Base-by-base conservation (phyloP, 2,797 vertebrate species). In the Enteromius viviparus region DNA sequence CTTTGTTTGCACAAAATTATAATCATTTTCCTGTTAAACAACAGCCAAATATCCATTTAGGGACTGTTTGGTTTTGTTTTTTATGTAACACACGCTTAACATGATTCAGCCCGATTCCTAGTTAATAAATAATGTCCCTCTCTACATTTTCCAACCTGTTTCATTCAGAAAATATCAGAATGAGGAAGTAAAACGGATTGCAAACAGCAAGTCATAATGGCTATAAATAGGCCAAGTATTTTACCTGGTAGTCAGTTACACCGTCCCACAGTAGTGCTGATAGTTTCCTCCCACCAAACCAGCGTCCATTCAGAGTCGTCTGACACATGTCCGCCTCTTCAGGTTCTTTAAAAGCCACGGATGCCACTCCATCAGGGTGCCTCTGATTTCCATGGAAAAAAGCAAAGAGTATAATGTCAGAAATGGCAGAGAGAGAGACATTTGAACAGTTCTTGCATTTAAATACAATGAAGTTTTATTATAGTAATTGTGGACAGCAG, bases 271-370 rank as follows among this genome's bases (percentile, higher is more conserved):
- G 91, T 87, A 94, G 83, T 45, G 95, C 98, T 66, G 91, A 93
- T 72, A 99, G 95, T 83, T 99, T 96, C 64, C 95, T 94, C 34
- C 97, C 98, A 85, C 97, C 98, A 90, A 99, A 99, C 97, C 98
- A 99, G 81, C 97, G 96, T n/a, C 96, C 96, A 3, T 98, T 93
- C 5, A 99, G 94, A 0, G 96, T 95, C 2, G 87, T 76, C 80
- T 95, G 94, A 87, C 98, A 99, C 0, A 90, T 81, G 75, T 98
- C 97, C 0, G 95, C 96, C 86, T 98, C 93, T 2, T 97, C 95
- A 0, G 96, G 91, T 65, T 98, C 96, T 89, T 97, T 97, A 85
- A 98, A 99, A 0, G 97, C 95, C 21, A 99, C 92, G 0, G 98
- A 99, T 1, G 97, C 97, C 12, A 99, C 95, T 0, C 98, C 97